These are phyloP conservation scores for Heteromyza rotundicornis DNA, from an alignment of 2,888 invertebrate species.

Conservation along the genomic window DNA sequence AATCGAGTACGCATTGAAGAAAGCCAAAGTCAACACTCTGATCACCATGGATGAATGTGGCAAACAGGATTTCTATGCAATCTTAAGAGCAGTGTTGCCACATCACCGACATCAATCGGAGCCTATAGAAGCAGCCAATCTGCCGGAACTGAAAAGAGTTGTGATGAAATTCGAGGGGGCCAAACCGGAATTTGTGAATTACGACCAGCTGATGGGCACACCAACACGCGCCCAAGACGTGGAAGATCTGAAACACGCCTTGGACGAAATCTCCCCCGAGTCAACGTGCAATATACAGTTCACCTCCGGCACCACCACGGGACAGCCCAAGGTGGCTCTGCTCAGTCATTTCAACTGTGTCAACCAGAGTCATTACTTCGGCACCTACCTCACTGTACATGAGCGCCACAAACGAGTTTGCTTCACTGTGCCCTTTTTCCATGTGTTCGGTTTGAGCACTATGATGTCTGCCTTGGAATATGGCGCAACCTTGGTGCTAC, in stretches of 20 bases:
- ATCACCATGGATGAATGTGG: slow-evolving; percentile 69
- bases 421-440: slow-evolving; percentile 77
- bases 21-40: slow-evolving; percentile 71
- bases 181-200: slow-evolving; percentile 35
- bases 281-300: slow-evolving; percentile 77
- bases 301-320: slow-evolving; percentile 81
- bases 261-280: slow-evolving; percentile 68
- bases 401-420: slow-evolving; percentile 61
- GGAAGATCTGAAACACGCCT: slow-evolving; percentile 34
- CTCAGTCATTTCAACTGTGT: slow-evolving; percentile 73
- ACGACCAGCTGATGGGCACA: slow-evolving; percentile 52
- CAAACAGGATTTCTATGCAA: slow-evolving; percentile 70
- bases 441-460: slow-evolving; percentile 76
- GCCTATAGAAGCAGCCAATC: slow-evolving; percentile 54
- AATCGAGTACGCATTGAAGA: slow-evolving; percentile 72
- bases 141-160: slow-evolving; percentile 64
- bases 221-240: slow-evolving; percentile 19
- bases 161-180: slow-evolving; percentile 62
- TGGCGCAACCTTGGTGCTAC: slow-evolving; percentile 69
- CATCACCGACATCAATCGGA: slow-evolving; percentile 62
- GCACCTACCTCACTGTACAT: slow-evolving; percentile 59
- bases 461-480: slow-evolving; percentile 66
- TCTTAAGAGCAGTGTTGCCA: slow-evolving; percentile 66
- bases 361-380: slow-evolving; percentile 74
- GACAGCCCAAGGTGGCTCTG: slow-evolving; percentile 74